Conservation (phyloP, 1,140 invertebrate species). For the Trachymyrmex cornetzi region DNA sequence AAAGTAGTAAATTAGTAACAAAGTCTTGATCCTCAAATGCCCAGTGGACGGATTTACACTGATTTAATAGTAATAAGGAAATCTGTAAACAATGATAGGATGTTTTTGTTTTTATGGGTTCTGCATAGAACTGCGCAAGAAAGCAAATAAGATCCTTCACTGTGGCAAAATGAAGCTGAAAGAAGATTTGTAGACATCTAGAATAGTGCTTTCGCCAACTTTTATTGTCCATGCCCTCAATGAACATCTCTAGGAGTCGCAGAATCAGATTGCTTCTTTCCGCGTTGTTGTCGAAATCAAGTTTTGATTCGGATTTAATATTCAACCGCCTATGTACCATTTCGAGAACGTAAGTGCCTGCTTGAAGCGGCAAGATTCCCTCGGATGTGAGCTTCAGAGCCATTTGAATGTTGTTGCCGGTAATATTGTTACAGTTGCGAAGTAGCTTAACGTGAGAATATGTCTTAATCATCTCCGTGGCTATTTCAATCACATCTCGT, state of each 20-base stretch:
- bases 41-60: conserved; percentile 76
- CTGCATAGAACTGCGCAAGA: conserved; percentile 81
- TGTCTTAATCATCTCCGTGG: conserved; percentile 80
- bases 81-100: conserved; percentile 81
- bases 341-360: conserved; percentile 83
- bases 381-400: conserved; percentile 78
- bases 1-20: conserved; percentile 81
- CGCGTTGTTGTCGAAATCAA: conserved; percentile 80
- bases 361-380: conserved; percentile 82
- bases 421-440: conserved; percentile 80
- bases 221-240: conserved; percentile 79
- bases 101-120: conserved; percentile 80
- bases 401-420: conserved; percentile 79
- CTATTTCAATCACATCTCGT: conserved; percentile 81
- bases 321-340: conserved; percentile 83
- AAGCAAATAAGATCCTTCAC: conserved; percentile 79
- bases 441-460: conserved; percentile 75
- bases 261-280: conserved; percentile 81
- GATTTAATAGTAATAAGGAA: conserved; percentile 70
- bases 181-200: conserved; percentile 84
- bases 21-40: conserved; percentile 81
- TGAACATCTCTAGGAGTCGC: conserved; percentile 81
- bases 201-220: conserved; percentile 78
- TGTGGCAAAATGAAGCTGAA: conserved; percentile 81
- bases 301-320: conserved; percentile 74